A percentile compares a stretch with the other conserved stretches of the same genome.
Conservation (phyloP, 2,797 vertebrate species). For the Intellagama lesueurii region DNA sequence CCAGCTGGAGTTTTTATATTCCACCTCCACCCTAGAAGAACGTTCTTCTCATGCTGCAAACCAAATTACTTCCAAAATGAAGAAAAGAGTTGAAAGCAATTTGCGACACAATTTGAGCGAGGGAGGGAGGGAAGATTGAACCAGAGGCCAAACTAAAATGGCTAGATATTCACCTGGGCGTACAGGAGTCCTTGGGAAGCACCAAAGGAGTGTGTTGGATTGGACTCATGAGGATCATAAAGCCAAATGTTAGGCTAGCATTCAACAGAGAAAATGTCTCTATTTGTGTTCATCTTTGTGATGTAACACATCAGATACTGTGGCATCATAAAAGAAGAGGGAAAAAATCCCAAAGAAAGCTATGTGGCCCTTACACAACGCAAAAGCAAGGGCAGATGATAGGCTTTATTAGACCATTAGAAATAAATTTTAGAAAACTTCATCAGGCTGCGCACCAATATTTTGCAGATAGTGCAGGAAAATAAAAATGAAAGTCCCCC, state of each 20-base stretch:
- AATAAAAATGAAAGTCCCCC: too few relatives aligned
- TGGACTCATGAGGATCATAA: not conserved
- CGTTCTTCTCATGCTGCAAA: not conserved
- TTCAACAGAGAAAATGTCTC: not conserved
- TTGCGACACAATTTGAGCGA: slow-evolving; percentile 47
- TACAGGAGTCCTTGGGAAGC: not conserved
- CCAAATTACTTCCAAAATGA: not conserved
- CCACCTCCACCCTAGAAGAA: not conserved
- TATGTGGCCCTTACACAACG: too few relatives aligned
- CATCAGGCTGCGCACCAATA: too few relatives aligned
- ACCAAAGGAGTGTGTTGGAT: not conserved
- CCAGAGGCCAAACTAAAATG: slow-evolving; percentile 42
- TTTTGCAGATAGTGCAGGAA: too few relatives aligned
- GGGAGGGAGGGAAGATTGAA: slow-evolving; percentile 45
- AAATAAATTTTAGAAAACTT: too few relatives aligned
- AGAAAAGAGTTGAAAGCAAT: slow-evolving; percentile 20
- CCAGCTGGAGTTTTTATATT: not conserved
- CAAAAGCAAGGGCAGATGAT: too few relatives aligned
- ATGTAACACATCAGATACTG: slow-evolving; percentile 43
- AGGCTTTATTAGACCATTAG: too few relatives aligned
- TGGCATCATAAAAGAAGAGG: slow-evolving; percentile 46
- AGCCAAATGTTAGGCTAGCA: not conserved
- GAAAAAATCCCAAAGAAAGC: too few relatives aligned
- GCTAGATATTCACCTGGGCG: not conserved
- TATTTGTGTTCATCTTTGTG: slow-evolving; percentile 6